Conservation (phyloP, 2,797 vertebrate genomes). For the Myoxocephalus aenaeus region DNA sequence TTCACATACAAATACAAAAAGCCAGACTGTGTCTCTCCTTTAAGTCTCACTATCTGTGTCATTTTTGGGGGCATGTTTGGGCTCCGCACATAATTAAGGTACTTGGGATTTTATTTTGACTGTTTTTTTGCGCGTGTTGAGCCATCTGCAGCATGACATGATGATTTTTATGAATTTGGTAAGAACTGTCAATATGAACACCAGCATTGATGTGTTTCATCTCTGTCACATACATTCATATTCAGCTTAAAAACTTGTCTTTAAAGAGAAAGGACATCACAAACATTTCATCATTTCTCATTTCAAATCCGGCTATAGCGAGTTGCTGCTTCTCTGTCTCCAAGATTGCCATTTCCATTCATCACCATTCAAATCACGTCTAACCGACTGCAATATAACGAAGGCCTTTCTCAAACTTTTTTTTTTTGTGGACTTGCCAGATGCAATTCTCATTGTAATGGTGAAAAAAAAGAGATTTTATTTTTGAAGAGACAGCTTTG, state of each 20-base stretch:
- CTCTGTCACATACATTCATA: not conserved
- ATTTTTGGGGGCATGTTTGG: not conserved
- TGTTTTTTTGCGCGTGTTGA: too few species aligned
- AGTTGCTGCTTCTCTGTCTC: slow-evolving; percentile 7
- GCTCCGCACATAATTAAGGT: not conserved
- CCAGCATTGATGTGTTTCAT: not conserved
- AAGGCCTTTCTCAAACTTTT: slow-evolving; percentile 60
- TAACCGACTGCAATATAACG: slow-evolving; percentile 50
- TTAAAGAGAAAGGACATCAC: not conserved
- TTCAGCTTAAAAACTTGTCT: not conserved
- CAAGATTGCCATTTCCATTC: slow-evolving; percentile 35
- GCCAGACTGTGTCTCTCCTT: not conserved
- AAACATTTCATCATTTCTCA: slow-evolving; percentile 18
- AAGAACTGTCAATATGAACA: not conserved
- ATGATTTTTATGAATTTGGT: not conserved
- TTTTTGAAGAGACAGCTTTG: slow-evolving; percentile 72
- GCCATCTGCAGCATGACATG: not conserved
- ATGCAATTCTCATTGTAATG: slow-evolving; percentile 64
- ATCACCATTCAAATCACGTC: slow-evolving; percentile 47
- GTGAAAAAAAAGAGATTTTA: slow-evolving; percentile 59
- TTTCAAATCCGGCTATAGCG: slow-evolving; percentile 11
- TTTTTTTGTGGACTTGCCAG: slow-evolving; percentile 62
- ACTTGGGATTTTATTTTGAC: too few species aligned
- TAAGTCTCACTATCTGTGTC: not conserved
- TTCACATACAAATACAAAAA: not conserved